Conservation (phyloP, 1,140 invertebrate genomes). For the Pseudomyrmex flavicornis region DNA sequence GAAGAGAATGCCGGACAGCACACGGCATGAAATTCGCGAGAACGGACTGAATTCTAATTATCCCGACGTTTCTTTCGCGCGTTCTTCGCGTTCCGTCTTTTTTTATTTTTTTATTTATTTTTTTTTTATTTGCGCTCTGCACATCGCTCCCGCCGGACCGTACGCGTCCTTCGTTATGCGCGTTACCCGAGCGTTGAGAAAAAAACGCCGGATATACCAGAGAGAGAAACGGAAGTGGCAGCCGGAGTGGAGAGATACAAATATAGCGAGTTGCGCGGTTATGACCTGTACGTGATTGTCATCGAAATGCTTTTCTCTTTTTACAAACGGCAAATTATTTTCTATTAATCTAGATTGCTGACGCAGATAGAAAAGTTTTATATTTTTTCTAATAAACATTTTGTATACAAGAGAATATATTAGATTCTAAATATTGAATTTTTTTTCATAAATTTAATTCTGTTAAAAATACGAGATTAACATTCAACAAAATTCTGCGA, state of each 20-base stretch:
- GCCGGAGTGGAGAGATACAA: slow-evolving; percentile 17
- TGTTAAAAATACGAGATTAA: background rate
- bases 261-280: slow-evolving; percentile 19
- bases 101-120: background rate
- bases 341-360: slow-evolving; percentile 6
- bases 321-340: slow-evolving; percentile 14
- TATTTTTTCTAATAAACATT: no score
- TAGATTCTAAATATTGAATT: background rate
- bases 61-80: slow-evolving; percentile 47
- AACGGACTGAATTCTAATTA: slow-evolving; percentile 59
- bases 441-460: slow-evolving; percentile 4
- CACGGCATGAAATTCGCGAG: slow-evolving; percentile 48
- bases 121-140: background rate
- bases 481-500: background rate
- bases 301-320: slow-evolving; percentile 31
- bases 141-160: background rate
- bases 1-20: slow-evolving; percentile 33
- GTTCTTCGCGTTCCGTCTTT: slow-evolving; percentile 20
- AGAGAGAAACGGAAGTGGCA: background rate
- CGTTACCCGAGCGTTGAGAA: slow-evolving; percentile 20
- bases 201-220: slow-evolving; percentile 14
- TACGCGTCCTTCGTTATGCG: slow-evolving; percentile 50
- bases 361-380: background rate
- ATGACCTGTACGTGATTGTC: slow-evolving; percentile 37
- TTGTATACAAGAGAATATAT: no score